Evolutionary conservation across 2,797 vertebrate species (phyloP).

Genomic region (Rhabdophis nuchalis): DNA sequence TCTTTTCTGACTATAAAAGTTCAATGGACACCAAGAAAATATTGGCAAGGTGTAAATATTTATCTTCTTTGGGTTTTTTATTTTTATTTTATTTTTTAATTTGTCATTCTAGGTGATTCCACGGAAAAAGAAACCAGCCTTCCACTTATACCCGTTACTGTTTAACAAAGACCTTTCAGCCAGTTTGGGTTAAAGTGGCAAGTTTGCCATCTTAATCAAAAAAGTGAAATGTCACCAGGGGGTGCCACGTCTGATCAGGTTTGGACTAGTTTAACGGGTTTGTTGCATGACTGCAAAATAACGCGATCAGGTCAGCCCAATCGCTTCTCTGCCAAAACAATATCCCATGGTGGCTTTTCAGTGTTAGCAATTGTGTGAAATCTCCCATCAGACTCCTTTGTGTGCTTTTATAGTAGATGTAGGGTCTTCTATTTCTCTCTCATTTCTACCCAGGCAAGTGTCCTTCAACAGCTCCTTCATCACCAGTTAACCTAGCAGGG

Average conservation of each 20-base stretch:
- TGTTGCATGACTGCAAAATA: background rate
- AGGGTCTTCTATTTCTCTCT: background rate
- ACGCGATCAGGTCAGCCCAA: background rate
- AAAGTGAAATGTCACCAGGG: background rate
- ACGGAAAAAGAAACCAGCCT: background rate
- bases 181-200: background rate
- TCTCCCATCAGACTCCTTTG: background rate
- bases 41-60: background rate
- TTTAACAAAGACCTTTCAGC: background rate
- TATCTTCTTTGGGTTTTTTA: too few relatives aligned
- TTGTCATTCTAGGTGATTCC: background rate
- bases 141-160: background rate
- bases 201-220: background rate
- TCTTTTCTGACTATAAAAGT: background rate
- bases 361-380: background rate
- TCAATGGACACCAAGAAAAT: background rate
- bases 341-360: background rate
- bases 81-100: too few relatives aligned
- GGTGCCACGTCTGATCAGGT: background rate
- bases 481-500: constrained; percentile 30
- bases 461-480: constrained; percentile 18
- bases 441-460: background rate
- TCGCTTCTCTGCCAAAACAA: background rate
- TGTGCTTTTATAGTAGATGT: background rate
- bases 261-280: background rate